These are phyloP conservation scores for Neotragus pygmaeus DNA, from an alignment of 2,113 vertebrate species.

Conservation along the genomic window DNA sequence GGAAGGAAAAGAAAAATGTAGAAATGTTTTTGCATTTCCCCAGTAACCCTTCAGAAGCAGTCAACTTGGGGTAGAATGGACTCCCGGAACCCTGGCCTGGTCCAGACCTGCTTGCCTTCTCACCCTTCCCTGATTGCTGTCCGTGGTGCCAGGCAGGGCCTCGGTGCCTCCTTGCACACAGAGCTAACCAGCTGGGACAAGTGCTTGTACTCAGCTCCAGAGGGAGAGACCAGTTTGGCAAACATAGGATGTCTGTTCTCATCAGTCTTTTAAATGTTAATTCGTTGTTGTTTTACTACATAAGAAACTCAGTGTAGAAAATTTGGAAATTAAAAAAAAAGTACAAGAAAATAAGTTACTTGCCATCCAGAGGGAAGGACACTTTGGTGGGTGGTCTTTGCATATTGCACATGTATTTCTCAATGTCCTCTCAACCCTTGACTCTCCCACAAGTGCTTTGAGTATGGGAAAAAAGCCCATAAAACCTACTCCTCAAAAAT, in stretches of 20 bases:
- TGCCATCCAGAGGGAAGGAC: background rate
- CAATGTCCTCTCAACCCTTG: background rate
- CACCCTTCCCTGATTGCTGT: background rate
- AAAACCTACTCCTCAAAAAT: background rate
- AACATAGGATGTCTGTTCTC: background rate
- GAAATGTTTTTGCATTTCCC: background rate
- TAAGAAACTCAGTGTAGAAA: conserved; percentile 1
- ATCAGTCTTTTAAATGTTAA: background rate
- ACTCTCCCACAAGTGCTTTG: background rate
- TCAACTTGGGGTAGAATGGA: background rate
- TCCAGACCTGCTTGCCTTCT: background rate
- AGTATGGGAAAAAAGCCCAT: background rate
- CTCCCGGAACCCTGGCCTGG: background rate
- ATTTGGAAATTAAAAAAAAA: background rate
- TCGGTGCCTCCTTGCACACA: background rate
- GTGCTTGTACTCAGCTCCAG: background rate
- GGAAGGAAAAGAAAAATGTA: background rate
- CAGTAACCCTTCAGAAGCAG: background rate
- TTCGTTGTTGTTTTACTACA: background rate
- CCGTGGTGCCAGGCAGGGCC: background rate
- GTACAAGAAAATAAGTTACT: background rate
- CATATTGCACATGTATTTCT: background rate
- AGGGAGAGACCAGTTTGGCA: background rate
- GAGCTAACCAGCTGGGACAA: background rate
- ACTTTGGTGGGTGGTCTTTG: background rate